These are phyloP conservation scores for Choristoneura fumiferana DNA, from an alignment of 1,140 invertebrate species.

Conservation along the genomic window DNA sequence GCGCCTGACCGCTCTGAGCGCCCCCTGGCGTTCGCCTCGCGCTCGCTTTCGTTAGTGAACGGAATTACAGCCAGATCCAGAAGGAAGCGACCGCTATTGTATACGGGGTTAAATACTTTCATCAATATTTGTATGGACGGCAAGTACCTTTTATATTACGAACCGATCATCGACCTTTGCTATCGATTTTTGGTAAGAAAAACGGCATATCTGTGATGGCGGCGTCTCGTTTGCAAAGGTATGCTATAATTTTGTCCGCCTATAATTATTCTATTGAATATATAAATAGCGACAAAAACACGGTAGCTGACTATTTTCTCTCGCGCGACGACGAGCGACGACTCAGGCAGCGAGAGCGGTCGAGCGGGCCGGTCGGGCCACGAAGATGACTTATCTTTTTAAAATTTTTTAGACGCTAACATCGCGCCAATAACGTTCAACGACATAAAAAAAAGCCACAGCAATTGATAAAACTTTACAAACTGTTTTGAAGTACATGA, in stretches of 20 bases:
- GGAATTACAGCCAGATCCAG: not conserved
- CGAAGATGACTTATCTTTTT: not conserved
- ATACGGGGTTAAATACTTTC: too few species aligned
- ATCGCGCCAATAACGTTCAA: not conserved
- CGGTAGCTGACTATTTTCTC: conserved; percentile 45
- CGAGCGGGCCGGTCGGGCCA: not conserved
- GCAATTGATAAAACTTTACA: not conserved
- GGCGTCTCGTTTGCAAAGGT: conserved; percentile 43
- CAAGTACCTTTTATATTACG: too few species aligned
- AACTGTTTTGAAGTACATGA: conserved; percentile 18
- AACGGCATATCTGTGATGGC: conserved; percentile 22
- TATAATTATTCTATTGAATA: conserved; percentile 51
- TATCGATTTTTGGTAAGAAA: conserved; percentile 19
- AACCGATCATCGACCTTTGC: not conserved
- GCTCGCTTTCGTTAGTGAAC: not conserved
- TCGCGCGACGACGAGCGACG: conserved; percentile 20
- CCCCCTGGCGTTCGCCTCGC: not conserved
- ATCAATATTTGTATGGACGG: too few species aligned
- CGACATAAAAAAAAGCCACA: conserved; percentile 1
- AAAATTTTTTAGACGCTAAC: conserved; percentile 15
- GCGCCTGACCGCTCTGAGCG: not conserved
- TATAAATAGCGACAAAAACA: conserved; percentile 34
- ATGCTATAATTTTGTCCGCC: conserved; percentile 39
- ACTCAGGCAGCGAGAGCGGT: not conserved
- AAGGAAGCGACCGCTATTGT: too few species aligned